Evolutionary conservation across 2,113 vertebrate species (phyloP).

Genomic region (Telmatochromis bifrenatus): DNA sequence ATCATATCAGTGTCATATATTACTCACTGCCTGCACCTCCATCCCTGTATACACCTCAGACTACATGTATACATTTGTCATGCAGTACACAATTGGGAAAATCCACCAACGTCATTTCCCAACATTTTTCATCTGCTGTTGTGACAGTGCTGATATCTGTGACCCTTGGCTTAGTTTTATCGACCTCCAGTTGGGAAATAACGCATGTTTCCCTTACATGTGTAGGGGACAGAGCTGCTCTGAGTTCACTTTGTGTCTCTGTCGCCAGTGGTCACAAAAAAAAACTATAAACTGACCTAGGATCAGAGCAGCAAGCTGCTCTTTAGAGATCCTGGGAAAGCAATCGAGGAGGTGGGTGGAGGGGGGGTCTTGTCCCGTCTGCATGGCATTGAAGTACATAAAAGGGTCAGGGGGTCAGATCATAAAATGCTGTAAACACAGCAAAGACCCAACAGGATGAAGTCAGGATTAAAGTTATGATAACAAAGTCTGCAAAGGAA

Average conservation of each 20-base stretch:
- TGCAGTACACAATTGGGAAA: neutral
- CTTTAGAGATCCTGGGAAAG: slow-evolving; percentile 36
- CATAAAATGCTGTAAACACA: slow-evolving; percentile 33
- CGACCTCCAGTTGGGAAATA: slow-evolving; percentile 33
- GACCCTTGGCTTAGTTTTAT: slow-evolving; percentile 17
- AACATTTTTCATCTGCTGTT: slow-evolving; percentile 16
- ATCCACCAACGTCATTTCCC: neutral
- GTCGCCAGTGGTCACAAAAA: neutral
- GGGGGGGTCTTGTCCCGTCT: neutral
- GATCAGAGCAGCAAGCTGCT: neutral
- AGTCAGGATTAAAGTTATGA: slow-evolving; percentile 16
- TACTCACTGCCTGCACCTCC: neutral
- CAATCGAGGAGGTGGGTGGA: neutral
- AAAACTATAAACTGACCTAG: neutral
- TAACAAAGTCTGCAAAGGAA: slow-evolving; percentile 10
- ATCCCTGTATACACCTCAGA: neutral
- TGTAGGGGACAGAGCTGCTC: neutral
- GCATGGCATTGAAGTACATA: slow-evolving; percentile 16
- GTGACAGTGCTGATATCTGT: neutral
- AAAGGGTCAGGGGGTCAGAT: slow-evolving; percentile 28
- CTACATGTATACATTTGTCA: neutral
- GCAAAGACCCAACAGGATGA: neutral
- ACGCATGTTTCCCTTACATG: neutral
- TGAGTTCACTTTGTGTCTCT: neutral
- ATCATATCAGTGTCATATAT: neutral